Evolutionary conservation across 2,113 vertebrate genomes (phyloP).

Genomic region (Tachuris rubrigastra): DNA sequence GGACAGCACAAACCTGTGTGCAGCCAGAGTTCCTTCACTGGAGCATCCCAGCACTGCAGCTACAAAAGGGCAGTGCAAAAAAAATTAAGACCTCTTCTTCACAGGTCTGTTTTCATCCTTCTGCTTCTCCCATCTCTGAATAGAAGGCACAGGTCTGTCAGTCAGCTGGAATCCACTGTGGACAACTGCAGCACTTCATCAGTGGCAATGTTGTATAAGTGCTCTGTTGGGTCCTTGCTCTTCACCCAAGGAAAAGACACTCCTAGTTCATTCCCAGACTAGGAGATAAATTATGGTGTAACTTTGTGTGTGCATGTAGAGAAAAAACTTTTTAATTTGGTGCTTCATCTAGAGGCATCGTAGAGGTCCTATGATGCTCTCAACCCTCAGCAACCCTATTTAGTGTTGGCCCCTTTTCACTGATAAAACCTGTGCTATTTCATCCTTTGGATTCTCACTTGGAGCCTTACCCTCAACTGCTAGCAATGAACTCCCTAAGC

Average conservation of each 20-base stretch:
- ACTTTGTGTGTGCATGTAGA: not conserved
- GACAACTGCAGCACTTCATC: not conserved
- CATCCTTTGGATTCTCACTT: not conserved
- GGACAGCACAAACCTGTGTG: not conserved
- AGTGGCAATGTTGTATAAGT: not conserved
- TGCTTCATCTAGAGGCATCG: not conserved
- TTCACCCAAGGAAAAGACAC: not conserved
- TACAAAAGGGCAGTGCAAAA: not conserved
- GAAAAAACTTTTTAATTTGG: not conserved
- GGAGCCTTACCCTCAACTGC: not conserved
- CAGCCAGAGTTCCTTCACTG: not conserved
- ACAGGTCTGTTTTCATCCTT: not conserved
- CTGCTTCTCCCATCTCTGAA: not conserved
- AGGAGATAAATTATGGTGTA: not conserved
- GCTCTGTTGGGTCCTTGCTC: not conserved
- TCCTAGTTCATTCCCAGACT: not conserved
- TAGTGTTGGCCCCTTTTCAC: not conserved
- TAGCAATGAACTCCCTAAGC: not conserved
- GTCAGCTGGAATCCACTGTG: not conserved
- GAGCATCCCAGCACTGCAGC: not conserved
- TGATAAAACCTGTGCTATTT: not conserved
- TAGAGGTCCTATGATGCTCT: not conserved
- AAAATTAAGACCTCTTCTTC: not conserved
- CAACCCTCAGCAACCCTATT: not conserved
- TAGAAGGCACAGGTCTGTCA: not conserved